Evolutionary conservation across 2,888 invertebrate species (phyloP), one percentile per base, ranked within the genome.

Genomic region (Xiphydria camelus): DNA sequence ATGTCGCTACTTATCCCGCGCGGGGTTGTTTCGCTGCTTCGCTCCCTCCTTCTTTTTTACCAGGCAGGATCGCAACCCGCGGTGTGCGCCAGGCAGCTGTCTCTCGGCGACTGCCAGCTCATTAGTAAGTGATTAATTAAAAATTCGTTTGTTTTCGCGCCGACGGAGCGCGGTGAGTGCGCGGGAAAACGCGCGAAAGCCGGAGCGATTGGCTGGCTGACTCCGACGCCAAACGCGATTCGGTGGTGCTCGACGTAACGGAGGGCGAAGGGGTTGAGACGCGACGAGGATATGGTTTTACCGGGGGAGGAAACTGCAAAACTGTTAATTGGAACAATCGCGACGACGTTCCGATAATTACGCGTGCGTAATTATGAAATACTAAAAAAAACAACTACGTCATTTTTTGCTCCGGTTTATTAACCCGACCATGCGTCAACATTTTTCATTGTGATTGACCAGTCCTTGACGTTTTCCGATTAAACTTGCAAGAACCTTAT

Each of bases 101-200:
- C 59, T 51, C 43, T 49, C 47, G 50, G 42, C 52, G 55, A 46
- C 53, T 50, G 57, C 53, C 48, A 51, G 62, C 66, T 70, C 71
- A 68, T 73, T 71, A 73, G 68, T 68, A 51, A 57, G 65, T 61
- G 65, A 70, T 71, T 70, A 69, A 70, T 71, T 68, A 68, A 68
- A 70, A 68, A 70, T 61, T 63, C 61, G 60, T 61, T 64, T 61
- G 63, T 62, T 65, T 51, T 59, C 23, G 21, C 6, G 23, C 39
- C 31, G 15, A 14, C 10, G 2, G 34, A 18, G 18, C 15, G 9
- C 9, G 15, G 34, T 9, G 31, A 15, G 31, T 31, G 10, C 14
- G 19, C 34, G 21, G 37, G 14, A 10, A 18, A 20, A n/a, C 12
- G 36, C 20, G 10, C 9, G 21, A 22, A 14, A 12, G 20, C 10